phyloP scores from a whole-genome alignment of 2,888 invertebrate genomes.

The Agonum fuliginosum region DNA sequence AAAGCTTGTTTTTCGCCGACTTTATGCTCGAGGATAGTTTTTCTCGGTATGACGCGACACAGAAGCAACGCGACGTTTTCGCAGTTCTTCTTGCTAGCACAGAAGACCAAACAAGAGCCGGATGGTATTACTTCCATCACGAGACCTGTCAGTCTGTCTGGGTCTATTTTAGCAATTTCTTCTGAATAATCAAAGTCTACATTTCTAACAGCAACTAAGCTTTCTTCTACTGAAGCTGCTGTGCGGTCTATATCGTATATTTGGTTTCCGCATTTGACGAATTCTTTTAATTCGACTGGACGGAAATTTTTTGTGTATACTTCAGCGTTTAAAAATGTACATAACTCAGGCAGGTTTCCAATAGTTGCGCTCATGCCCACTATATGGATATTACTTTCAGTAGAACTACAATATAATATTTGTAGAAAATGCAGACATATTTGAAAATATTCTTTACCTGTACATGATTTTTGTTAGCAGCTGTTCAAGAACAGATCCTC shows the following conservation, averaged over 20 bases:
- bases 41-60: conserved; percentile 76
- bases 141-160: conserved; percentile 86
- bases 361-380: conserved; percentile 99
- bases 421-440: conserved; percentile 75
- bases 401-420: conserved; percentile 47
- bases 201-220: conserved; percentile 74
- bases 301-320: conserved; percentile 90
- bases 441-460: conserved; percentile 67
- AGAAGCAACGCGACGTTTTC: conserved; percentile 91
- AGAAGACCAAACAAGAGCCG: conserved; percentile 91
- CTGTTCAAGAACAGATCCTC: conserved; percentile 91
- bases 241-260: conserved; percentile 73
- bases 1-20: conserved; percentile 77
- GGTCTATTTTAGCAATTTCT: conserved; percentile 79
- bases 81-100: conserved; percentile 93
- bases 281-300: conserved; percentile 90
- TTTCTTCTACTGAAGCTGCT: conserved; percentile 73
- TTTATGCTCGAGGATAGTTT: conserved; percentile 74
- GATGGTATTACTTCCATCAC: conserved; percentile 88
- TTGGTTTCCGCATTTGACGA: conserved; percentile 73
- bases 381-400: conserved; percentile 81
- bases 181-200: conserved; percentile 79
- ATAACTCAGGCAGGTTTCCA: conserved; percentile 89
- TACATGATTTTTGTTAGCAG: conserved; percentile 85
- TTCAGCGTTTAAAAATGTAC: conserved; percentile 86